Percentiles rank a stretch among this genome's conserved stretches.
Conservation (phyloP, 2,113 vertebrate genomes). For the Zosterops lateralis region DNA sequence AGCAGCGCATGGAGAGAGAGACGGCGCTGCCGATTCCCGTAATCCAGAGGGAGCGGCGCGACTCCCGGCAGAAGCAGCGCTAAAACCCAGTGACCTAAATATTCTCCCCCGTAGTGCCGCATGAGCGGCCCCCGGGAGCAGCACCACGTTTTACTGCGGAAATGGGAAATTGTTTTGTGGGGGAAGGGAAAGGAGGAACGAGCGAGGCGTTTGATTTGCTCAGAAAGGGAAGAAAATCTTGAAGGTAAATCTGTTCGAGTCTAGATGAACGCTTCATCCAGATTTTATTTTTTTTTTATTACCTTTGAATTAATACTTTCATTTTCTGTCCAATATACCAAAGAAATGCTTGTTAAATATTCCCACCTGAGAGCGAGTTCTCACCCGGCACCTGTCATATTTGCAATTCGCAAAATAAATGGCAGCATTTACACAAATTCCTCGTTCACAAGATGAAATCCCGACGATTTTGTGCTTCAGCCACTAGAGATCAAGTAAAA, state of each 20-base stretch:
- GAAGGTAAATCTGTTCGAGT: neutral
- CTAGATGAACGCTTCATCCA: neutral
- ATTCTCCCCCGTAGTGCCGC: neutral
- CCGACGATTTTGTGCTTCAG: neutral
- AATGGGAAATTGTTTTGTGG: neutral
- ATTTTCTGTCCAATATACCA: neutral
- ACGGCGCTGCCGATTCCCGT: neutral
- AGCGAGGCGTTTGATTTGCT: neutral
- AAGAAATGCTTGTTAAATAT: neutral
- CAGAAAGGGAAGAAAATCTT: neutral
- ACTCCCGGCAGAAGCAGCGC: neutral
- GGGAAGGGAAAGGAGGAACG: neutral
- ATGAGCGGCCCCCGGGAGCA: neutral
- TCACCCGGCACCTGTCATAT: neutral
- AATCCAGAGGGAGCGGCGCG: neutral
- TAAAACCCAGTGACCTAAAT: slow-evolving; percentile 59
- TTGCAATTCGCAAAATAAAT: neutral
- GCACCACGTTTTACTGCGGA: neutral
- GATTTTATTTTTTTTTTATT: neutral
- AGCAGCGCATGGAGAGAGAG: neutral
- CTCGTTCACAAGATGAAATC: neutral
- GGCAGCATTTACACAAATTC: neutral
- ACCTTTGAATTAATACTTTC: neutral
- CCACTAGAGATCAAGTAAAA: neutral
- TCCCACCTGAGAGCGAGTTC: neutral